Percentiles rank a stretch among this genome's conserved stretches.
These are phyloP conservation scores for Minunthozetes semirufus DNA, from an alignment of 2,888 invertebrate species.

Conservation along the genomic window DNA sequence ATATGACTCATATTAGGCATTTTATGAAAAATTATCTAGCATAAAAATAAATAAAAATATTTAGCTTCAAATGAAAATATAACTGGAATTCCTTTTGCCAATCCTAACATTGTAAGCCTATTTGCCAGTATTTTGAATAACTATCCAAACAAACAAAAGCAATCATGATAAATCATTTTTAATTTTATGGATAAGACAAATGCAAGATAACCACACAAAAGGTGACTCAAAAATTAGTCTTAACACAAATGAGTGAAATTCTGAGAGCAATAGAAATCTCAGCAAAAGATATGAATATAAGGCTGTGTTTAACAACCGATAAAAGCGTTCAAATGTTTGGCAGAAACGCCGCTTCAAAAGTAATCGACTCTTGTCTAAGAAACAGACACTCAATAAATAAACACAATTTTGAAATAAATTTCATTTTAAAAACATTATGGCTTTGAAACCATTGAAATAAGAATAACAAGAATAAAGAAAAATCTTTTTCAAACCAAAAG, in stretches of 20 bases:
- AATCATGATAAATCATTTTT: no score
- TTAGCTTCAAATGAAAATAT: no score
- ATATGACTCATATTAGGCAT: no score
- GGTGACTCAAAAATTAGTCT: neutral
- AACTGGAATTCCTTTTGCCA: no score
- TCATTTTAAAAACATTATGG: neutral
- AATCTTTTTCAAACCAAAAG: neutral
- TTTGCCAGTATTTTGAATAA: no score
- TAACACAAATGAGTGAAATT: no score
- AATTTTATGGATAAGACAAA: no score
- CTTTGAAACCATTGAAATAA: no score
- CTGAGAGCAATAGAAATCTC: neutral
- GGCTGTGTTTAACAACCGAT: neutral
- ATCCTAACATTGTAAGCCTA: no score
- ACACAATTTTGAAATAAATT: neutral
- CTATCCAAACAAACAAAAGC: no score
- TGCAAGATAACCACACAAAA: neutral
- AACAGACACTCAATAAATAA: constrained; percentile 5
- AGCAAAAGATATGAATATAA: neutral
- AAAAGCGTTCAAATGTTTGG: neutral
- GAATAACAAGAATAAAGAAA: neutral
- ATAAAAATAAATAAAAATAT: no score
- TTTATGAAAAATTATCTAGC: no score
- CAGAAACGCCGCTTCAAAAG: neutral
- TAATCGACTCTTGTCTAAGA: neutral